Base-by-base conservation (phyloP, 2,888 invertebrate genomes). In the Lycophotia porphyrea region DNA sequence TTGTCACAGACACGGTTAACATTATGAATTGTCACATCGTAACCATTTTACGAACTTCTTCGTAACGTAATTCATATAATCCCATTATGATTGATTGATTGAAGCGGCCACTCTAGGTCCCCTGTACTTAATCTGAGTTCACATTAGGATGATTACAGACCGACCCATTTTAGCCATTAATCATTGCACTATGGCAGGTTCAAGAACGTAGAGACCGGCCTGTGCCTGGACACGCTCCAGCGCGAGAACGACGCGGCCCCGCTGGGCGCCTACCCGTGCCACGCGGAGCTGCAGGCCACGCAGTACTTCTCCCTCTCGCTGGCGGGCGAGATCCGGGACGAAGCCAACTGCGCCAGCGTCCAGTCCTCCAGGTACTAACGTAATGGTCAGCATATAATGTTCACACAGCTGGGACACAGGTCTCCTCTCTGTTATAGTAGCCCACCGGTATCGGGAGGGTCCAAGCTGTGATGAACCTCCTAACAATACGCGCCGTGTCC, bases 141-240 rank as follows among this genome's bases (percentile, higher is more conserved):
- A 27, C 15, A 15, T 55, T 27, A 27, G 15, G 55, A 15, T 55
- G 15, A 27, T 27, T 7, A 15, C 52, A n/a, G n/a, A n/a, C 11
- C n/a, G n/a, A 11, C 1, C 13, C 11, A 24, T 52, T n/a, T 5
- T n/a, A n/a, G 24, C 0, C 52, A n/a, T 7, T 15, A 15, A 7
- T 55, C 27, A 27, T 55, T 55, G 27, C 55, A n/a, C 5, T 27
- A 4, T 9, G 9, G 9, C 71, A 94, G 97, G 93, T 97, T 98
- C 67, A 94, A 93, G 85, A 97, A 97, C 90, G 92, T 93, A 0
- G 88, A 92, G 15, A 95, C 95, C 9, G 97, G 97, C 60, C 93
- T 98, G 88, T 99, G 99, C 93, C 95, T 98, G 80, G 99, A 99
- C 94, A 98, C 98, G 88, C 94, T 99, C 80, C 98, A 98, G 93